Evolutionary conservation across 2,797 vertebrate species (phyloP), one percentile per base, ranked within the genome.

Genomic region (Chrysocyon brachyurus): DNA sequence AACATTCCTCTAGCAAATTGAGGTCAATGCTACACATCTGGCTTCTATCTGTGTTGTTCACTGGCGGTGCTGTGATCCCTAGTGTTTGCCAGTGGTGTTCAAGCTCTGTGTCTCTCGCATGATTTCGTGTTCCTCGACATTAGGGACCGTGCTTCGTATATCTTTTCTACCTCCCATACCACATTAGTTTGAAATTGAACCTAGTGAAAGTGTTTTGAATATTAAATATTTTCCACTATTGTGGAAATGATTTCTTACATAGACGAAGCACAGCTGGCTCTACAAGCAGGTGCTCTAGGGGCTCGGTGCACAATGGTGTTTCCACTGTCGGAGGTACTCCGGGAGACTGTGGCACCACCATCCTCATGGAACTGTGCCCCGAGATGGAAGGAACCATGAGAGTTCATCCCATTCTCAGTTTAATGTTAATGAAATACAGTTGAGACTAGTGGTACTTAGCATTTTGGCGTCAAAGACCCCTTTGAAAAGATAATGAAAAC

Each of bases 161-260:
- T 33, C 54, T 36, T 79, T 92, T 59, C 36, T 54, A 40, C 12
- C 9, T n/a, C 63, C 70, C 11, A 91, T 86, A 24, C 5, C 6
- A 16, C 46, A n/a, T 24, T 82, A 12, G 40, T 96, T 96, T 89
- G 83, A 93, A 85, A 66, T 52, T 46, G 68, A 73, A 64, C 49
- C 52, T 49, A 24, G 1, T 88, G 19, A 82, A 88, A 64, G 46
- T 73, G 88, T 56, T 73, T 95, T 52, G 21, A 73, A 26, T 54
- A 52, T 81, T 70, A 64, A 16, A 33, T 61, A 81, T 72, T 56
- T 93, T 36, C 31, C 46, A 66, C 36, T 12, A 2, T 68, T 52
- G 17, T 12, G 36, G 68, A 36, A 84, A 63, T 85, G 31, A 54
- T 57, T 78, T 90, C 49, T 97, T 57, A 73, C 14, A 59, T 33